A percentile compares a stretch with the other conserved stretches of the same genome.
phyloP scores from a whole-genome alignment of 2,113 vertebrate species.

The Numenius arquata region DNA sequence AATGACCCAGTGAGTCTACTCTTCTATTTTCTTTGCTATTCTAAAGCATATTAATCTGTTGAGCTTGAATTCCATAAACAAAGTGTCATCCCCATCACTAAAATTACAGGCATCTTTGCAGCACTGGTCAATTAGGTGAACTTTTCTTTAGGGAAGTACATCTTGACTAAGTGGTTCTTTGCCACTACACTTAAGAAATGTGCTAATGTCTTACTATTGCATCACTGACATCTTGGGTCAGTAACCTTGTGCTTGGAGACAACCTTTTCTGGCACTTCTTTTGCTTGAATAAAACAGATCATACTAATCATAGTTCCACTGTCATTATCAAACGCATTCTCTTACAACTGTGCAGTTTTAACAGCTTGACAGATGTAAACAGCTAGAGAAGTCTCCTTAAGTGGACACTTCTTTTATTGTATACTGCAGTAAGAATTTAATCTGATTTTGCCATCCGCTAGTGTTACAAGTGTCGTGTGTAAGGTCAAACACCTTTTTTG shows the following conservation, averaged over 20 bases:
- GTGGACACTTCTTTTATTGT: background rate
- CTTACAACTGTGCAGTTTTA: background rate
- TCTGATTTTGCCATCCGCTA: background rate
- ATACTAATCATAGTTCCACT: background rate
- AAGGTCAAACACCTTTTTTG: background rate
- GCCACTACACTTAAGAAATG: background rate
- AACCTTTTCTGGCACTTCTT: background rate
- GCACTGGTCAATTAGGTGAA: background rate
- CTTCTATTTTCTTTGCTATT: constrained; percentile 11
- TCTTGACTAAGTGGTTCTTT: background rate
- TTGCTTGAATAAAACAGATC: background rate
- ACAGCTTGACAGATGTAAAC: background rate
- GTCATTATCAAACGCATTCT: background rate
- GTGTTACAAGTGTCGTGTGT: background rate
- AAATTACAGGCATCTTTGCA: constrained; percentile 15
- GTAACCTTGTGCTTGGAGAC: background rate
- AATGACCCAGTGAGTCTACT: constrained; percentile 22
- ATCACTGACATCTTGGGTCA: background rate
- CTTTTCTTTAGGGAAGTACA: background rate
- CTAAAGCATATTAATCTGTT: constrained; percentile 11
- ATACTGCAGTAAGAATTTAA: background rate
- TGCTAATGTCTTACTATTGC: background rate
- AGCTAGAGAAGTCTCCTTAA: background rate
- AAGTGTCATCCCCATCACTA: background rate
- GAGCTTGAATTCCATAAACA: background rate